These are phyloP conservation scores for Acleris emargana DNA, from an alignment of 2,888 invertebrate genomes.

Conservation along the genomic window DNA sequence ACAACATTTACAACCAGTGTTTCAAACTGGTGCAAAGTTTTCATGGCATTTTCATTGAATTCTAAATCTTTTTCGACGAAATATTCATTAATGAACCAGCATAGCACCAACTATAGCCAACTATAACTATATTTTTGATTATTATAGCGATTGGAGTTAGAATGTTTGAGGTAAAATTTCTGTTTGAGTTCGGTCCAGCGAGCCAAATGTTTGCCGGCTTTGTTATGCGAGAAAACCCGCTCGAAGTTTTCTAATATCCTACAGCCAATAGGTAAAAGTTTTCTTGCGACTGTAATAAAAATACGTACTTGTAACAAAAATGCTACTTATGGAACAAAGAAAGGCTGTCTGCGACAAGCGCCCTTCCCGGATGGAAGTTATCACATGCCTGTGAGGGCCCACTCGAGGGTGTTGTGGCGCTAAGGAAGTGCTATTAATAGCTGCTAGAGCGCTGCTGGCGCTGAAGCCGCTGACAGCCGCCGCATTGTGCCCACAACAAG, in stretches of 20 bases:
- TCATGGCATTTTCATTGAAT: neutral
- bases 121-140: conserved; percentile 1
- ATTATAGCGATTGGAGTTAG: neutral
- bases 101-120: no score
- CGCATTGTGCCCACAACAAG: neutral
- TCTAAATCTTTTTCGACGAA: neutral
- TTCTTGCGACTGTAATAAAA: no score
- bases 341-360: neutral
- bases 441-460: neutral
- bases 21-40: neutral
- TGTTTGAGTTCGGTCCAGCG: conserved; percentile 8
- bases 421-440: neutral
- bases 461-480: neutral
- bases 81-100: no score
- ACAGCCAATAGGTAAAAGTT: neutral
- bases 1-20: neutral
- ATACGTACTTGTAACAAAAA: no score
- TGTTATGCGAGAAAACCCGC: neutral
- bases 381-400: neutral
- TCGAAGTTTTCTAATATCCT: conserved; percentile 3
- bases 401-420: neutral
- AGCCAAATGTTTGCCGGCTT: conserved; percentile 4
- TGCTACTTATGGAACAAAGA: conserved; percentile 1
- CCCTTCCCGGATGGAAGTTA: neutral
- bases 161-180: conserved; percentile 9